phyloP scores from a whole-genome alignment of 1,140 invertebrate species.

The Ruditapes philippinarum region DNA sequence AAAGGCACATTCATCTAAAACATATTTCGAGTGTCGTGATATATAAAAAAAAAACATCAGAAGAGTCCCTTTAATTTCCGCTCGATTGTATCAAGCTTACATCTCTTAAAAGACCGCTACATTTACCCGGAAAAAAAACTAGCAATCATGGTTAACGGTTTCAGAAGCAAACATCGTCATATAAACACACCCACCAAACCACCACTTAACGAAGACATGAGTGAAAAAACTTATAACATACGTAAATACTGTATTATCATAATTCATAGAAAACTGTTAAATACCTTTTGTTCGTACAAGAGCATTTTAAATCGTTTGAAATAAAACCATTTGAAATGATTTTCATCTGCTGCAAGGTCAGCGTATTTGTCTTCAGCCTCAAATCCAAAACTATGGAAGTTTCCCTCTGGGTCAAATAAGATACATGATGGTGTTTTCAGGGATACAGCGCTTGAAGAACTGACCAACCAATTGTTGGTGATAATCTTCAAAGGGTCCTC shows the following conservation, averaged over 20 bases:
- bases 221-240: no score
- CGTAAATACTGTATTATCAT: no score
- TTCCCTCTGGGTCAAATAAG: constrained; percentile 10
- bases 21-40: no score
- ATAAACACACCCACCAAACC: no score
- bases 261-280: no score
- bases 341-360: constrained; percentile 52
- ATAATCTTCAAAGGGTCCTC: constrained; percentile 66
- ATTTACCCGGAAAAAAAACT: not conserved
- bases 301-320: constrained; percentile 75
- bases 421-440: constrained; percentile 41
- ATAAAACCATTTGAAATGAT: constrained; percentile 49
- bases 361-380: constrained; percentile 69
- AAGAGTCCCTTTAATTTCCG: no score
- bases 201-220: no score
- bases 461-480: constrained; percentile 62
- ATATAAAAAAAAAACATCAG: no score
- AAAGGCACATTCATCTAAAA: no score
- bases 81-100: no score
- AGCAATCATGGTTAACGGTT: not conserved
- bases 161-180: no score
- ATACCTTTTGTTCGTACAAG: constrained; percentile 67
- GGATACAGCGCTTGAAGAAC: not conserved
- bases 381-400: constrained; percentile 57
- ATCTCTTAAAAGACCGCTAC: no score